Conservation (phyloP, 2,797 vertebrate species). For the Sciaenops ocellatus region DNA sequence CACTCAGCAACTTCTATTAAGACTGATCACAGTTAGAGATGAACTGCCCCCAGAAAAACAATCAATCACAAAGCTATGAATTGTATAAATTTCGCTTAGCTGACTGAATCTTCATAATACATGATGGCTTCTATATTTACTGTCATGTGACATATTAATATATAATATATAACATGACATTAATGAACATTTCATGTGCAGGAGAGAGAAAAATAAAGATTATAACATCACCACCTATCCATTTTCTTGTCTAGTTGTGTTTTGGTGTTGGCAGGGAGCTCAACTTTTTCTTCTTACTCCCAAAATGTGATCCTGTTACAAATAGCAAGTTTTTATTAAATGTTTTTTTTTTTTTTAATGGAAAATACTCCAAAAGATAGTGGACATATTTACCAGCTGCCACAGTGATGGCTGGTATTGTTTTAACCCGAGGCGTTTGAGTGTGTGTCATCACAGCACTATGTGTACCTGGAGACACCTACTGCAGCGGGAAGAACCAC, state of each 20-base stretch:
- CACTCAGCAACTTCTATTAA: constrained; percentile 59
- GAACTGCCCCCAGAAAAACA: constrained; percentile 38
- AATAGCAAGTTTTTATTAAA: constrained; percentile 3
- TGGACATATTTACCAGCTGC: not conserved
- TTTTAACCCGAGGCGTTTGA: no score
- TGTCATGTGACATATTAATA: constrained; percentile 17
- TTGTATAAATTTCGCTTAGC: constrained; percentile 29
- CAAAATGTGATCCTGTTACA: not conserved
- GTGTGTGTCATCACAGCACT: no score
- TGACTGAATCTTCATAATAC: constrained; percentile 53
- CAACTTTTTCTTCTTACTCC: not conserved
- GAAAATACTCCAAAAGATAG: not conserved
- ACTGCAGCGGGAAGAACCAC: no score
- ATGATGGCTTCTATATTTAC: constrained; percentile 39
- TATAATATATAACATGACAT: not conserved
- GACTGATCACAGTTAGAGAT: constrained; percentile 58
- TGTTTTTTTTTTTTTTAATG: not conserved
- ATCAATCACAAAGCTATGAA: constrained; percentile 54
- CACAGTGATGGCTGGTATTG: no score
- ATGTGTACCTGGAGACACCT: no score
- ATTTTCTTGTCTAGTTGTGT: not conserved
- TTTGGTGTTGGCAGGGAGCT: not conserved
- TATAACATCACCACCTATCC: constrained; percentile 12
- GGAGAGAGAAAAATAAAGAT: not conserved
- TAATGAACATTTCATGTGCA: not conserved